These are phyloP conservation scores for Cyclargus thomasi DNA, from an alignment of 1,140 invertebrate genomes.

Conservation along the genomic window DNA sequence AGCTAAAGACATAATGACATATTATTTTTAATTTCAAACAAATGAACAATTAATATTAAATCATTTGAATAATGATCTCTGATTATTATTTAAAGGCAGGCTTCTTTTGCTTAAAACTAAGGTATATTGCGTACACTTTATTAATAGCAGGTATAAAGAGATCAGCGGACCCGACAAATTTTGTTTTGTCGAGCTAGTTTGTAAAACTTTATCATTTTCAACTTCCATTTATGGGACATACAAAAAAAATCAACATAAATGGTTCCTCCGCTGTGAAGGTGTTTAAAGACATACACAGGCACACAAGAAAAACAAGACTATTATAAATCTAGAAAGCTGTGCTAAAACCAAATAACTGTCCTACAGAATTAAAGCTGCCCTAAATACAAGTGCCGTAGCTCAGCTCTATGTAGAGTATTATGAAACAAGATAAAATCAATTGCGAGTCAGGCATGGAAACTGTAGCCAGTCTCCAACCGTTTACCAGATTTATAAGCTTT, in stretches of 20 bases:
- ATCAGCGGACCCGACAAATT: too few species aligned
- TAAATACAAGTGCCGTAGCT: neutral
- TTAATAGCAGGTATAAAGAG: too few species aligned
- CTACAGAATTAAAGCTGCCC: neutral
- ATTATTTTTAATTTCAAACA: neutral
- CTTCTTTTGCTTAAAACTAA: too few species aligned
- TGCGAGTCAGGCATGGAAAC: slow-evolving; percentile 15
- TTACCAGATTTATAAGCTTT: slow-evolving; percentile 60
- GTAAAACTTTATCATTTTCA: too few species aligned
- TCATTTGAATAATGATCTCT: neutral
- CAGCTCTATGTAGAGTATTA: slow-evolving; percentile 8
- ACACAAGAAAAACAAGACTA: too few species aligned
- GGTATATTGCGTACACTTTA: too few species aligned
- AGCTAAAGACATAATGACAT: neutral
- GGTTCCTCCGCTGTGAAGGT: too few species aligned
- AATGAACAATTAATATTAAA: neutral
- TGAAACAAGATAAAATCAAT: slow-evolving; percentile 20
- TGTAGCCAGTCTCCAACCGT: slow-evolving; percentile 37
- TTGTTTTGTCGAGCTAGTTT: too few species aligned
- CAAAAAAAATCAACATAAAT: too few species aligned
- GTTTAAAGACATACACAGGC: too few species aligned
- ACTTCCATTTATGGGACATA: too few species aligned
- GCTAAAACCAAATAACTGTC: neutral
- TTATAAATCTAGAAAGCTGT: neutral
- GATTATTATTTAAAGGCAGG: neutral